Evolutionary conservation across 2,797 vertebrate species (phyloP), one percentile per base, ranked within the genome.

Genomic region (Agapornis canus): DNA sequence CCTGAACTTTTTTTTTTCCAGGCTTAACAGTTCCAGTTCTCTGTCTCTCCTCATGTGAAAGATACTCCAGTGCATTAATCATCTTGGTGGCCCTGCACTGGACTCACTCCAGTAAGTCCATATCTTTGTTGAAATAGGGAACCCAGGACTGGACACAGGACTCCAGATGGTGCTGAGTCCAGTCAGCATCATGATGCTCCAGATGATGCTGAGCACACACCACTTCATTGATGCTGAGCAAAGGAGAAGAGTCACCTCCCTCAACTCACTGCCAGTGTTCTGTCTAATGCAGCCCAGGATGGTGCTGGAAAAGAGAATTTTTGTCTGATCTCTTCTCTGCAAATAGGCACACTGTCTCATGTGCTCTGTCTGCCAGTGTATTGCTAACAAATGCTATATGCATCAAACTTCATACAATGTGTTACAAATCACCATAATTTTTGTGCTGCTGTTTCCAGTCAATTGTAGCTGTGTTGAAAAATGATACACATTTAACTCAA

Each of bases 391-490:
- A 91, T 29, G 27, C 31, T 37, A 61, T 22, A 81, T 52, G 82
- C 54, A 76, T 79, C 65, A 25, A 11, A n/a, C 66, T 88, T 91
- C 77, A 70, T 37, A 64, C 40, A 92, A 31, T 32, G 43, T 32
- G 49, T 72, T 90, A 81, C 60, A 79, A 92, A 90, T 82, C 89
- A 49, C 23, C 2, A 0, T 21, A 11, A 63, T 66, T 94, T 83
- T 76, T 45, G 37, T 76, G 80, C 73, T 86, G 73, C 79, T 90
- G 77, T 68, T 85, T 92, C 80, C 82, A 83, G 73, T 94, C 83
- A 76, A 71, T 96, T 87, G 76, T 72, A 45, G 81, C 32, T 1
- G 21, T 69, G 77, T 66, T 95, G 94, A 95, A 96, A 96, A 96
- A 79, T n/a, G 21, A 86, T 72, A 65, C 87, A 79, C 32, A 57